Evolutionary conservation across 2,113 vertebrate genomes (phyloP).

Genomic region (Pomatostomus ruficeps): DNA sequence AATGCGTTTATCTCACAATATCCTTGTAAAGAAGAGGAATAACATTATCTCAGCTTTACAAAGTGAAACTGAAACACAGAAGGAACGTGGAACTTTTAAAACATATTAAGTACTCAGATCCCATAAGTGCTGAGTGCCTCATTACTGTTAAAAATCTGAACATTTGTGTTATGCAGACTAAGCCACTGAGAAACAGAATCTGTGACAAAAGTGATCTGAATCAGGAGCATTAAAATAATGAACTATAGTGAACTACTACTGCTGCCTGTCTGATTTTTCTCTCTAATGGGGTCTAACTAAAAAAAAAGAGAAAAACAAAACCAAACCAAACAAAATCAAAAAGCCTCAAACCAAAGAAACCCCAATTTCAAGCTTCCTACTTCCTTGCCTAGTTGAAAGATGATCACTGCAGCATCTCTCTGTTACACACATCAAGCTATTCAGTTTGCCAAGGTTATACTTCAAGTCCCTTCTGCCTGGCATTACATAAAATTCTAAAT

Average conservation of each 20-base stretch:
- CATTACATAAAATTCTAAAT: background rate
- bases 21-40: background rate
- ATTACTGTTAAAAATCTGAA: background rate
- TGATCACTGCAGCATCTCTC: accelerated
- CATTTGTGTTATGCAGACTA: background rate
- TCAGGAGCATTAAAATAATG: background rate
- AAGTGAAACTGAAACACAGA: background rate
- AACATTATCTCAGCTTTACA: background rate
- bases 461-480: background rate
- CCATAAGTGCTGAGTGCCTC: accelerated
- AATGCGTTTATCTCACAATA: background rate
- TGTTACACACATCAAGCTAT: background rate
- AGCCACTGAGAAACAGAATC: background rate
- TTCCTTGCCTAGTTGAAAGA: background rate
- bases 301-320: background rate
- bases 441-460: background rate
- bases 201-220: background rate
- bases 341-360: background rate
- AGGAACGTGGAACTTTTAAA: background rate
- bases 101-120: background rate
- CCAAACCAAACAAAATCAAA: background rate
- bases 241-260: background rate
- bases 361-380: background rate
- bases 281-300: background rate
- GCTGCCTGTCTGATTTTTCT: background rate